Evolutionary conservation across 2,888 invertebrate species (phyloP), one percentile per base, ranked within the genome.

Genomic region (Tiphia femorata): DNA sequence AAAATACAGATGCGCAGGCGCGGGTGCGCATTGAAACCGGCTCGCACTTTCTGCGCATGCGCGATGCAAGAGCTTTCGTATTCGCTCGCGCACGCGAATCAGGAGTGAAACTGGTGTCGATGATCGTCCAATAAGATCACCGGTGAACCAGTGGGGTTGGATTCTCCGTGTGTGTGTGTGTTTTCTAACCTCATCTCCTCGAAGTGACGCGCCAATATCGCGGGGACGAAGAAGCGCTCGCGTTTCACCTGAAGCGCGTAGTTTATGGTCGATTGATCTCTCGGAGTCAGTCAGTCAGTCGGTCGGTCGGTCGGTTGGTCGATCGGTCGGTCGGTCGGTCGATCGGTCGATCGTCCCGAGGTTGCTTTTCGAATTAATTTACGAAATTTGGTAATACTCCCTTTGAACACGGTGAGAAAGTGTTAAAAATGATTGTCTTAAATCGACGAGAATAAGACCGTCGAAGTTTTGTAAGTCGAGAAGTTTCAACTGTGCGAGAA

Each of bases 51-150:
- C 8, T 12, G 14, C 60, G 60, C 53, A 58, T 2, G 49, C 58
- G 53, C 58, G 49, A 59, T 49, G 60, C 46, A 30, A 30, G 10
- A 23, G 17, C n/a, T n/a, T n/a, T n/a, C n/a, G n/a, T n/a, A n/a
- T 33, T 33, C 14, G 8, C 12, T 33, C 33, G 33, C 14, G n/a
- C n/a, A n/a, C n/a, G 49, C 23, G 19, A 20, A 35, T 6, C n/a
- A 25, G 14, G 25, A 29, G 40, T 38, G 21, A 23, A 48, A 44
- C 35, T 38, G 30, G 46, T 25, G 52, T 29, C 51, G 49, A 52
- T 46, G 61, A 52, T 62, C 46, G 14, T 43, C 42, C 49, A 43
- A 52, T 49, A 42, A 42, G 14, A 21, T n/a, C n/a, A n/a, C n/a
- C n/a, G n/a, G n/a, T n/a, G n/a, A n/a, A n/a, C n/a, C n/a, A n/a